These are phyloP conservation scores for Trogon melanurus DNA, from an alignment of 2,113 vertebrate species.

Conservation along the genomic window DNA sequence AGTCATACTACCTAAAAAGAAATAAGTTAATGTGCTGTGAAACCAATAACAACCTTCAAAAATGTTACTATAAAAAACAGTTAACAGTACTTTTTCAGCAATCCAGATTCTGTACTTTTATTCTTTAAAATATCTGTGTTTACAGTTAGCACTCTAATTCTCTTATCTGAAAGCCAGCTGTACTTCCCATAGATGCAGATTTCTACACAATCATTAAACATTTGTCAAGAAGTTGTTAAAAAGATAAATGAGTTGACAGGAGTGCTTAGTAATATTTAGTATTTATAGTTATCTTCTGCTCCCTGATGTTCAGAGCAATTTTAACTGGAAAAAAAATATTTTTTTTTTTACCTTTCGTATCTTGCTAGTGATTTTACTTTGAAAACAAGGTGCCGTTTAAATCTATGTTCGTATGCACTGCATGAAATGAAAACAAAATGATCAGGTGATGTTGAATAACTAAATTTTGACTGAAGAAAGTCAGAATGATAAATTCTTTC, in stretches of 20 bases:
- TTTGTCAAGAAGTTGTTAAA: constrained; percentile 40
- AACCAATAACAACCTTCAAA: neutral
- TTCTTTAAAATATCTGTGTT: neutral
- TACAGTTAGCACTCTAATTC: neutral
- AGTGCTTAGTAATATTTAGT: constrained; percentile 31
- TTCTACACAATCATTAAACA: constrained; percentile 39
- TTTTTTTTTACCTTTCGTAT: neutral
- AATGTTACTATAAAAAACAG: neutral
- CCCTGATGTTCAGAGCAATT: neutral
- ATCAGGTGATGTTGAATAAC: neutral
- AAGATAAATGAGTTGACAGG: constrained; percentile 10
- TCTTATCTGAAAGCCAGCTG: neutral
- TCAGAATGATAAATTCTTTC: neutral
- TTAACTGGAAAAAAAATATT: neutral
- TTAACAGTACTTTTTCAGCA: neutral
- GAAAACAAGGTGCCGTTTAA: neutral
- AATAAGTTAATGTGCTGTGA: neutral
- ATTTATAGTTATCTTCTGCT: constrained; percentile 10
- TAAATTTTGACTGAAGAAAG: neutral
- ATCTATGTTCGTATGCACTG: neutral
- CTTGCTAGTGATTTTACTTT: neutral
- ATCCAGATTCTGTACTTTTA: neutral
- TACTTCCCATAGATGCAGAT: neutral
- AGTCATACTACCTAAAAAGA: neutral
- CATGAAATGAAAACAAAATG: neutral